A percentile compares a stretch with the other conserved stretches of the same genome.
These are phyloP conservation scores for Papilio glaucus DNA, from an alignment of 1,140 invertebrate genomes.

Conservation along the genomic window DNA sequence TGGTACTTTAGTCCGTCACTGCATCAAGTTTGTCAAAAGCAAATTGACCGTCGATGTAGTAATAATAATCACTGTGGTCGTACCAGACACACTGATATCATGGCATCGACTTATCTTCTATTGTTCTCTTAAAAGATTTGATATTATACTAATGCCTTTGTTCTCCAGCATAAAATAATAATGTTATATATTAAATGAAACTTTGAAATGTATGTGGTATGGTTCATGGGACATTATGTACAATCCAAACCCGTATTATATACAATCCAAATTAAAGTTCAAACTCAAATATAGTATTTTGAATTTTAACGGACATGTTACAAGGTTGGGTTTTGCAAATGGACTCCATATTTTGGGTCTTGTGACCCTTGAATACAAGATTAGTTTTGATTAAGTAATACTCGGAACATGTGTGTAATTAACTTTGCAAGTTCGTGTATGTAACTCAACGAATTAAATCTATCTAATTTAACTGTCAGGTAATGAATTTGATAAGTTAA, in stretches of 20 bases:
- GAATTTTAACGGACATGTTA: not conserved
- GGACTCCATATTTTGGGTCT: not conserved
- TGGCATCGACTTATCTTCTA: too few relatives aligned
- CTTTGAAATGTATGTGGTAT: too few relatives aligned
- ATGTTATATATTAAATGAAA: too few relatives aligned
- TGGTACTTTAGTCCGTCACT: too few relatives aligned
- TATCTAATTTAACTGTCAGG: not conserved
- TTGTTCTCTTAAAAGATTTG: too few relatives aligned
- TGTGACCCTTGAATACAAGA: slow-evolving; percentile 9
- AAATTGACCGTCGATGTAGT: too few relatives aligned
- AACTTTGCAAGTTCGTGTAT: not conserved
- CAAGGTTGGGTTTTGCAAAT: not conserved
- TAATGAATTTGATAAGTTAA: not conserved
- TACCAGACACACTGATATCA: too few relatives aligned
- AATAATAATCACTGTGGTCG: too few relatives aligned
- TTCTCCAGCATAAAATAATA: too few relatives aligned
- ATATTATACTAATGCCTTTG: too few relatives aligned
- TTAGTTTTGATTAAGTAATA: slow-evolving; percentile 19
- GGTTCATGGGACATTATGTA: not conserved
- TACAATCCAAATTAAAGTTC: not conserved
- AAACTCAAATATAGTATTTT: slow-evolving; percentile 1
- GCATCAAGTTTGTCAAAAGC: too few relatives aligned
- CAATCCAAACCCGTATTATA: too few relatives aligned
- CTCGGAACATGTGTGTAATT: slow-evolving; percentile 11
- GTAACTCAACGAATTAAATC: not conserved